Base-by-base conservation (phyloP, 2,888 invertebrate species). In the Atethmia centrago region DNA sequence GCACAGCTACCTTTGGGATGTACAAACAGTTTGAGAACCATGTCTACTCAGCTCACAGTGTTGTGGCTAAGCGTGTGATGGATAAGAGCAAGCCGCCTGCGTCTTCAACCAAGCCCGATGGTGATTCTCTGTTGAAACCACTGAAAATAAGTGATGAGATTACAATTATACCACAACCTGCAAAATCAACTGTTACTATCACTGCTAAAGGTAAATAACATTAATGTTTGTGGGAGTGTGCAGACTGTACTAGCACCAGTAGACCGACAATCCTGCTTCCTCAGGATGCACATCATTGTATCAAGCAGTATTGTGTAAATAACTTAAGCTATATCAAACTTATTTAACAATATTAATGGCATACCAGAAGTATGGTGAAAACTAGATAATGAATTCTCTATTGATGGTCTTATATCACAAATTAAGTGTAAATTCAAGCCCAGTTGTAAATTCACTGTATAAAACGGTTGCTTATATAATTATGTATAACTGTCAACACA, bases 1-100 rank as follows among this genome's bases (percentile, higher is more conserved):
- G 99, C 95, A 99, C 99, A 74, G 99, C 99, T 73, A 99, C 99
- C 31, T 99, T 99, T 93, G 99, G 98, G 86, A 98, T 99, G 98
- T 99, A 99, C 96, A 98, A 99, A 96, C 98, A 99, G 90, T 99
- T 99, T 92, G 99, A 99, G 92, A 99, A 98, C 92, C 99, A 99
- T 93, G 99, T 99, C 7, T 99, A 99, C 92, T 98, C 99, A 53
- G 99, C 99, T 69, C 99, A 99, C 92, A 99, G 98, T 94, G 98
- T 98, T 55, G 98, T 98, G 61, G 98, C 98, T 59, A 98, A 98
- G 90, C 97, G 98, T 80, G 98, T 98, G 47, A 98, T 98, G 97
- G 98, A 98, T 90, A 98, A 98, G 92, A 98, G 97, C 90, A 97
- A 97, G 90, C 93, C 95, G 1, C 85, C 91, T 63, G 84, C 92